phyloP scores from a whole-genome alignment of 1,140 invertebrate species.

The Mycetomoellerius zeteki region DNA sequence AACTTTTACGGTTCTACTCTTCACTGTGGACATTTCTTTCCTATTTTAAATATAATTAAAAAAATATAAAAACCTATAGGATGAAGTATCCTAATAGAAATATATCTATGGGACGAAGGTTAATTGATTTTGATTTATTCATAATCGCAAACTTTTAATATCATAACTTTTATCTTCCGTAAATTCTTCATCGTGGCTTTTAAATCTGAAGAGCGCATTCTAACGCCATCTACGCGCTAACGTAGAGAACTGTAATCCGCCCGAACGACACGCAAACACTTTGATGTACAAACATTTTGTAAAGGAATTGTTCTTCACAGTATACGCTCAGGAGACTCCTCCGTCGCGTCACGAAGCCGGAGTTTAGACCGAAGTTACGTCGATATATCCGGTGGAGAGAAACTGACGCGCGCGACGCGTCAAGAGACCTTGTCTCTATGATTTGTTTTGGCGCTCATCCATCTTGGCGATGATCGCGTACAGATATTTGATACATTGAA shows the following conservation, averaged over 20 bases:
- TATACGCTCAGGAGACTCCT: constrained; percentile 30
- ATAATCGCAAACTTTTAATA: background rate
- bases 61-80: background rate
- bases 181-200: constrained; percentile 42
- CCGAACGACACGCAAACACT: constrained; percentile 60
- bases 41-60: background rate
- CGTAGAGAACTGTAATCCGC: constrained; percentile 74
- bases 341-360: constrained; percentile 43
- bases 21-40: background rate
- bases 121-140: background rate
- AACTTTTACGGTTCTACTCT: background rate
- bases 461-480: constrained; percentile 38
- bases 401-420: background rate
- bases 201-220: constrained; percentile 74
- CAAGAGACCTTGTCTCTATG: background rate
- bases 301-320: constrained; percentile 50
- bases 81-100: too few species aligned
- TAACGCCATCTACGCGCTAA: constrained; percentile 76
- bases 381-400: background rate
- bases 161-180: background rate
- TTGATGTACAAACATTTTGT: constrained; percentile 50
- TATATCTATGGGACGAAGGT: background rate
- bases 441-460: constrained; percentile 49
- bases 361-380: constrained; percentile 39
- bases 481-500: constrained; percentile 9